Percentiles rank a stretch among this genome's conserved stretches.
Conservation (phyloP, 2,888 invertebrate species). For the Plutella xylostella region DNA sequence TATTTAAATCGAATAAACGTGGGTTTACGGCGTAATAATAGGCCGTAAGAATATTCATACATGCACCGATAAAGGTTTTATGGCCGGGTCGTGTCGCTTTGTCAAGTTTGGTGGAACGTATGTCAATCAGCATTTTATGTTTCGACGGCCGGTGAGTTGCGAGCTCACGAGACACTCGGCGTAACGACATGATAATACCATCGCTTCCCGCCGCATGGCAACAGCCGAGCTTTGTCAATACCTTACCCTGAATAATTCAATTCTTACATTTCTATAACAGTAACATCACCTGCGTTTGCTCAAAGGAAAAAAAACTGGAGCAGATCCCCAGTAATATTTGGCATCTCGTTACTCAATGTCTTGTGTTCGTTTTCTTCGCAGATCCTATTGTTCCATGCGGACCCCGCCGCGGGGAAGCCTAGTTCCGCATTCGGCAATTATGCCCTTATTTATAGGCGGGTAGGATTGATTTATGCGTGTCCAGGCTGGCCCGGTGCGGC, state of each 20-base stretch:
- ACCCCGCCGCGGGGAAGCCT: slow-evolving; percentile 29
- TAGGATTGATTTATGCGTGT: slow-evolving; percentile 41
- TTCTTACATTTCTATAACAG: slow-evolving; percentile 48
- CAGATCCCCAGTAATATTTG: slow-evolving; percentile 45
- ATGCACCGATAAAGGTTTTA: no score
- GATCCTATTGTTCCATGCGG: slow-evolving; percentile 40
- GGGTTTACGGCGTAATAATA: no score
- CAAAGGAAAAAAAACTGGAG: slow-evolving; percentile 35
- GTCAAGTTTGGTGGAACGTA: no score
- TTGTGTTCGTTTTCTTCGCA: slow-evolving; percentile 38
- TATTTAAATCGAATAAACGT: no score
- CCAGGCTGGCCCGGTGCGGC: slow-evolving; percentile 23
- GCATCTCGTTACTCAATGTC: slow-evolving; percentile 62
- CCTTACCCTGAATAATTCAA: slow-evolving; percentile 55
- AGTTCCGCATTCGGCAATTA: slow-evolving; percentile 44
- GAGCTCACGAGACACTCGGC: background rate
- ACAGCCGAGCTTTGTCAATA: slow-evolving; percentile 51
- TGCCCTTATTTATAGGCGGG: slow-evolving; percentile 47
- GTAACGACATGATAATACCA: slow-evolving; percentile 13
- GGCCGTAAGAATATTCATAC: no score
- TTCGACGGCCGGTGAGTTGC: no score
- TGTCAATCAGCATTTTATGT: no score
- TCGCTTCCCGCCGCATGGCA: slow-evolving; percentile 28
- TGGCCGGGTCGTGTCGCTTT: no score
- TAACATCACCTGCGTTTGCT: slow-evolving; percentile 60